A percentile compares a stretch with the other conserved stretches of the same genome.
Conservation (phyloP, 1,140 invertebrate genomes). For the Apis florea region DNA sequence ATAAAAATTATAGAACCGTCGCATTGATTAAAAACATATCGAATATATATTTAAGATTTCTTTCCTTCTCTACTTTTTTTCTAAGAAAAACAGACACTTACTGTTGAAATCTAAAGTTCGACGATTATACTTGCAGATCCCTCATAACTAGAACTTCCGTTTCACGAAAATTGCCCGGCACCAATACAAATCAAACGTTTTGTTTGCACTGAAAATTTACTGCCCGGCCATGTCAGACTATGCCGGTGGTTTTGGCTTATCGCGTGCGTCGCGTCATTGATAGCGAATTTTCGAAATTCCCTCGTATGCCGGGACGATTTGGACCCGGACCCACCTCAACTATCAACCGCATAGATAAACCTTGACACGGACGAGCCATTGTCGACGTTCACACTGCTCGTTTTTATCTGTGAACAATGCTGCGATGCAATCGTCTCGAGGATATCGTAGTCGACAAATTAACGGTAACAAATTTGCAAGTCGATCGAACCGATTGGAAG, state of each 20-base stretch:
- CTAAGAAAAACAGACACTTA: neutral
- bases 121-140: neutral
- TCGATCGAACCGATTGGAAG: neutral
- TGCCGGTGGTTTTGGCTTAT: conserved; percentile 9
- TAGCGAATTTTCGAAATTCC: conserved; percentile 13
- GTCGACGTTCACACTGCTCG: neutral
- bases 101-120: neutral
- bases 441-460: neutral
- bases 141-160: neutral
- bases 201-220: conserved; percentile 15
- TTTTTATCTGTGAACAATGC: neutral
- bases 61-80: neutral
- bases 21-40: too few species aligned
- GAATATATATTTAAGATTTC: too few species aligned
- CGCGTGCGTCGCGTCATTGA: neutral
- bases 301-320: neutral
- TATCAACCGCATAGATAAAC: conserved; percentile 10
- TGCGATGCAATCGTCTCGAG: neutral
- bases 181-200: neutral
- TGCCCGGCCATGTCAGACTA: neutral
- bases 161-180: neutral
- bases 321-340: neutral
- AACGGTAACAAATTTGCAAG: neutral
- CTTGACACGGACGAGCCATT: conserved; percentile 1
- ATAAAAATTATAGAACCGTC: too few species aligned